Conservation (phyloP, 2,888 invertebrate genomes). For the Leptogaster cylindrica region DNA sequence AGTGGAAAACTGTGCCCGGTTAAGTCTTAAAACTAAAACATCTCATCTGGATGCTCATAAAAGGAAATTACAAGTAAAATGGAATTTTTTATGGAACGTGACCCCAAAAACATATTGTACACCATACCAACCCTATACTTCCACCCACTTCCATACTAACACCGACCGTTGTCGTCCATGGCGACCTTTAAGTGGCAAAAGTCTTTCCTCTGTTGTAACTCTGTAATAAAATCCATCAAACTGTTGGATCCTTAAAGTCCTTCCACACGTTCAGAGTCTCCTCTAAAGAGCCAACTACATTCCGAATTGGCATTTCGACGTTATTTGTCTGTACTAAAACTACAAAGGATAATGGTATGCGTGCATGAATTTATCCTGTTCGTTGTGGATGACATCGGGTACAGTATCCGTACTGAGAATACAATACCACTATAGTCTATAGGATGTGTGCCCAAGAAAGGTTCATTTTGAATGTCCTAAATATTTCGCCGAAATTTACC, state of each 20-base stretch:
- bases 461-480: constrained; percentile 22
- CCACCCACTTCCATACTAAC: not conserved
- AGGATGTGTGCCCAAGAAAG: constrained; percentile 10
- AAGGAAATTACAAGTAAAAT: constrained; percentile 45
- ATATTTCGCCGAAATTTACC: constrained; percentile 11
- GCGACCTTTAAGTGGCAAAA: not conserved
- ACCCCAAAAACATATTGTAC: constrained; percentile 25
- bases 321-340: too few relatives aligned
- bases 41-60: constrained; percentile 32
- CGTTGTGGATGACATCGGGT: constrained; percentile 11
- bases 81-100: constrained; percentile 45
- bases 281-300: too few relatives aligned
- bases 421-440: not conserved
- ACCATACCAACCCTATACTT: too few relatives aligned
- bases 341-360: constrained; percentile 36
- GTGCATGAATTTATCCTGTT: constrained; percentile 12
- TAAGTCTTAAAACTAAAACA: constrained; percentile 7
- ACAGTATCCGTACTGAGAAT: not conserved
- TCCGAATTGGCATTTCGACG: too few relatives aligned
- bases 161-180: not conserved
- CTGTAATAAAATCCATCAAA: constrained; percentile 26
- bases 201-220: constrained; percentile 16
- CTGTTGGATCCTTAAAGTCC: constrained; percentile 8
- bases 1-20: not conserved
- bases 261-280: too few relatives aligned